Conservation (phyloP, 2,113 vertebrate genomes). For the Pteronura brasiliensis region DNA sequence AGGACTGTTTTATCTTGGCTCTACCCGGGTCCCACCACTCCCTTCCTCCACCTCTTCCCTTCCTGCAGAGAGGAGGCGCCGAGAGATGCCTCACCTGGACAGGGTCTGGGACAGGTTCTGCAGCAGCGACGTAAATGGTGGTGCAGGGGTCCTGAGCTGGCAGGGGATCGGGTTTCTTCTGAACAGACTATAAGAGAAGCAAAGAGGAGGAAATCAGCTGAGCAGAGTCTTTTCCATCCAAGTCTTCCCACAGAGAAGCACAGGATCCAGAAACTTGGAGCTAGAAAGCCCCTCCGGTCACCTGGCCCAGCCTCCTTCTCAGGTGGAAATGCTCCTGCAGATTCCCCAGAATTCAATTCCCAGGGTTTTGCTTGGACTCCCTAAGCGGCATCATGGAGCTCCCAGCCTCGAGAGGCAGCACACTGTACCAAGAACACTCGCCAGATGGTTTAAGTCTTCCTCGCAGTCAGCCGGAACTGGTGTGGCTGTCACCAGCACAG, state of each 20-base stretch:
- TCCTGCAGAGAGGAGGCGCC: neutral
- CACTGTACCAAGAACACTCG: neutral
- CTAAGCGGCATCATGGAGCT: neutral
- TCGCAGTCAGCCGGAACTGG: neutral
- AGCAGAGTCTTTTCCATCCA: neutral
- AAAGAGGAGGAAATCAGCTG: neutral
- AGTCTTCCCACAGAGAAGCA: neutral
- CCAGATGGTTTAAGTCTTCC: neutral
- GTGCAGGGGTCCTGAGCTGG: conserved; percentile 58
- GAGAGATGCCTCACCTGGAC: conserved; percentile 33
- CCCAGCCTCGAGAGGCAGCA: neutral
- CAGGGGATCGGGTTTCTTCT: neutral
- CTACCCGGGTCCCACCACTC: too few species aligned
- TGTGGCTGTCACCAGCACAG: neutral
- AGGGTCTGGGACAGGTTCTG: conserved; percentile 43
- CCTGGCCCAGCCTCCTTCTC: neutral
- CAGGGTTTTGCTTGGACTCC: neutral
- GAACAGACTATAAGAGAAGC: neutral
- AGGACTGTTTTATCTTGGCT: neutral
- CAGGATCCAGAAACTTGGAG: neutral
- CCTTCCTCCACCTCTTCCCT: too few species aligned
- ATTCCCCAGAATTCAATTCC: neutral
- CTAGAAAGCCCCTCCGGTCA: neutral
- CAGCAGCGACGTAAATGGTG: conserved; percentile 65
- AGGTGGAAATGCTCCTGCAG: neutral